Conservation (phyloP, 2,888 invertebrate species). For the Dioctria rufipes region DNA sequence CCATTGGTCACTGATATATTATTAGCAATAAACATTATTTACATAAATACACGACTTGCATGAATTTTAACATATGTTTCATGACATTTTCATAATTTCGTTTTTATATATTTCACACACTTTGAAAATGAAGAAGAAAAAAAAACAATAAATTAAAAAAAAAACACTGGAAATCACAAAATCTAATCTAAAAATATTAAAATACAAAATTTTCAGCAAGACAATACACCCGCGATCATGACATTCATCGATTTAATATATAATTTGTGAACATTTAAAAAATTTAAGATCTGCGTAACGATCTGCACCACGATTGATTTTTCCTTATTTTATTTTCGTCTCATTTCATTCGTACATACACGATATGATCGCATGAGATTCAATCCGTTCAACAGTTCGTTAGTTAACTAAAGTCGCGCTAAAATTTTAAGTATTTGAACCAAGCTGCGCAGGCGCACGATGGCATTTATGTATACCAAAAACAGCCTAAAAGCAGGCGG, state of each 20-base stretch:
- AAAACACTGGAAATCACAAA: no score
- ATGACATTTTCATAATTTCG: neutral
- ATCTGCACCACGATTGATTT: neutral
- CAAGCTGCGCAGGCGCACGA: neutral
- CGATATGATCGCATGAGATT: neutral
- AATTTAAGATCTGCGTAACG: neutral
- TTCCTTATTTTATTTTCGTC: conserved; percentile 7
- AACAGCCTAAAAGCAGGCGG: neutral
- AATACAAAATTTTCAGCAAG: conserved; percentile 11
- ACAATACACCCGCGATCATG: conserved; percentile 39
- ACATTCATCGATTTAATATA: neutral
- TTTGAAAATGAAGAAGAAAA: neutral
- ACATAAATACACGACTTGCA: neutral
- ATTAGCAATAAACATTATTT: conserved; percentile 24
- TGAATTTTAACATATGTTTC: no score
- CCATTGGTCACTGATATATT: conserved; percentile 45
- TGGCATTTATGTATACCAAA: conserved; percentile 14
- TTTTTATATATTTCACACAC: neutral
- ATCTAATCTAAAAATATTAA: neutral
- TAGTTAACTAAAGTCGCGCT: conserved; percentile 30
- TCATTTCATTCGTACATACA: neutral
- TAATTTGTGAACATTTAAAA: neutral
- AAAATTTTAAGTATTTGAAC: conserved; percentile 12
- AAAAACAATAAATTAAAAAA: no score
- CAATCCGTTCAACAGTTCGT: conserved; percentile 36